These are phyloP conservation scores for Listronotus oregonensis DNA, from an alignment of 1,140 invertebrate species.

Conservation along the genomic window DNA sequence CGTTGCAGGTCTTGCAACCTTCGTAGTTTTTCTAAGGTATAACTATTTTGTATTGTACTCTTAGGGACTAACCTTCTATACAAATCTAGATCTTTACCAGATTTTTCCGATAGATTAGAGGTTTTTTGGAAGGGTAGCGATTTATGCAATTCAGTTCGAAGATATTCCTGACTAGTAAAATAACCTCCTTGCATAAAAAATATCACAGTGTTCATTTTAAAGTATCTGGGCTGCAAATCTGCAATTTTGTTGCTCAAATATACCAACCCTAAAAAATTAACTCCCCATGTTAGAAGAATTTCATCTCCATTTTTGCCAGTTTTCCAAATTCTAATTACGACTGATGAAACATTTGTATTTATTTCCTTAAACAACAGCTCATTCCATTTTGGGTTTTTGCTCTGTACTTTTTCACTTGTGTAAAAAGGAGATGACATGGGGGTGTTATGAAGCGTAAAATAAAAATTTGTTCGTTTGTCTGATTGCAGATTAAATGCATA, in stretches of 20 bases:
- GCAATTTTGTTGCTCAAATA: slow-evolving; percentile 77
- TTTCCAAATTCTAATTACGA: slow-evolving; percentile 66
- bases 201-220: slow-evolving; percentile 79
- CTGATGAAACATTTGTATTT: slow-evolving; percentile 33
- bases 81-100: slow-evolving; percentile 43
- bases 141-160: slow-evolving; percentile 48
- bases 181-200: slow-evolving; percentile 87
- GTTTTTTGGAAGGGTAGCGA: slow-evolving; percentile 49
- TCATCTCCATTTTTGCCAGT: slow-evolving; percentile 56
- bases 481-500: slow-evolving; percentile 48
- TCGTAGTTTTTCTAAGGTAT: slow-evolving; percentile 72
- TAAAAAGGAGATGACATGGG: slow-evolving; percentile 85
- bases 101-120: slow-evolving; percentile 47
- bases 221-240: slow-evolving; percentile 72
- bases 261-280: slow-evolving; percentile 80
- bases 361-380: slow-evolving; percentile 57
- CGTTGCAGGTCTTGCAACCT: slow-evolving; percentile 64
- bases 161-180: slow-evolving; percentile 65
- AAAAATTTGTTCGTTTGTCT: slow-evolving; percentile 57
- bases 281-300: slow-evolving; percentile 78
- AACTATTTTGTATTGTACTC: slow-evolving; percentile 72
- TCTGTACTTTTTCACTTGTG: slow-evolving; percentile 79
- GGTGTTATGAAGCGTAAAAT: slow-evolving; percentile 79
- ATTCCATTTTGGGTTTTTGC: slow-evolving; percentile 76
- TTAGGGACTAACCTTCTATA: slow-evolving; percentile 55